Evolutionary conservation across 64 coral and sea anemone species (phyloP).

Genomic region (Acropora yongei): DNA sequence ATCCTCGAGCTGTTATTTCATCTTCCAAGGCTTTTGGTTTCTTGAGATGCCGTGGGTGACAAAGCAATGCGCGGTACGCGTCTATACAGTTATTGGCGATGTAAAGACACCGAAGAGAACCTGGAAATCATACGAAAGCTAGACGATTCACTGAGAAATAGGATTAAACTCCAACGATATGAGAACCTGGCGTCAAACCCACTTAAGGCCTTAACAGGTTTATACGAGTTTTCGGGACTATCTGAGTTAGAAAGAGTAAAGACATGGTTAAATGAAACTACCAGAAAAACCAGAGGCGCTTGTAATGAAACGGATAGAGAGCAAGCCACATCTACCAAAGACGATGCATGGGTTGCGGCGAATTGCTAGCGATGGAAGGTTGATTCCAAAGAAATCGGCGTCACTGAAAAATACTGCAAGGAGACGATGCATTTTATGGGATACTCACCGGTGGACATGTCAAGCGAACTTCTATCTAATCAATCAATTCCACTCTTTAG

Average conservation of each 20-base stretch:
- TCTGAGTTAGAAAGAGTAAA: background rate
- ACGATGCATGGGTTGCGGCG: background rate
- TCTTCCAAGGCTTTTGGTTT: background rate
- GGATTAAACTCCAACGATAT: slow-evolving; percentile 21
- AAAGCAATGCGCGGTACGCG: background rate
- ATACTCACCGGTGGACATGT: background rate
- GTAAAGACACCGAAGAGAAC: slow-evolving; percentile 37
- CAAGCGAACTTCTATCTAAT: background rate
- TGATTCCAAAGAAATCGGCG: background rate
- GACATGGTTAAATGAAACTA: slow-evolving; percentile 14
- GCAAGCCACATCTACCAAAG: background rate
- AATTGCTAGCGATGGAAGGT: slow-evolving; percentile 31
- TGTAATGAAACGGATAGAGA: background rate
- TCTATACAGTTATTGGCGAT: background rate
- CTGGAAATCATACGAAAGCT: slow-evolving; percentile 4
- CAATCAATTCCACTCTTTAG: background rate
- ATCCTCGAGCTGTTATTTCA: slow-evolving; percentile 24
- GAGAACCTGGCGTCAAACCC: slow-evolving; percentile 22
- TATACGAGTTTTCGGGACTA: slow-evolving; percentile 35
- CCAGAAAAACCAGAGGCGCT: background rate
- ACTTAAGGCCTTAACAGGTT: background rate
- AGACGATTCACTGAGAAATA: background rate
- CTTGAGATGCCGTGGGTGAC: background rate
- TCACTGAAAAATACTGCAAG: slow-evolving; percentile 4
- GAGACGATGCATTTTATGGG: background rate